phyloP scores from a whole-genome alignment of 2,113 vertebrate species.

The Tragelaphus buxtoni region DNA sequence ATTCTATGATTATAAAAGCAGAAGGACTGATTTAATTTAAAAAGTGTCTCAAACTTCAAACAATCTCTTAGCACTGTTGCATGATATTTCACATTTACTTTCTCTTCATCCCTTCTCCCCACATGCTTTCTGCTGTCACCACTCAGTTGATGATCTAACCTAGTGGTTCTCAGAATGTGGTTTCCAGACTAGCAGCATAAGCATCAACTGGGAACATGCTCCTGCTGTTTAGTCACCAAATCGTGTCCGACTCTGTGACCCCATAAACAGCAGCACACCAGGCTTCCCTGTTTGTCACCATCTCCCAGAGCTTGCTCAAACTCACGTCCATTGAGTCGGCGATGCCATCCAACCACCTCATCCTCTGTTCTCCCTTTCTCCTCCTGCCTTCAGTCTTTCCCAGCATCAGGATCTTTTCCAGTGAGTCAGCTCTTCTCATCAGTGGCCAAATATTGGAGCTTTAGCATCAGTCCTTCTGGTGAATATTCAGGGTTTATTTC shows the following conservation, averaged over 20 bases:
- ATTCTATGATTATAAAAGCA: neutral
- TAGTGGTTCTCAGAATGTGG: neutral
- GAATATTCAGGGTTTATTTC: neutral
- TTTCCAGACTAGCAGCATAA: neutral
- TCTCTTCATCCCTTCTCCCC: neutral
- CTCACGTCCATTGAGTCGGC: neutral
- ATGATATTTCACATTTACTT: neutral
- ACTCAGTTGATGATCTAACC: neutral
- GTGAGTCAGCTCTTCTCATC: neutral
- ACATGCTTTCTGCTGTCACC: neutral
- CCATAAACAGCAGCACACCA: neutral
- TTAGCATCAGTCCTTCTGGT: neutral
- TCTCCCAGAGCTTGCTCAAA: neutral
- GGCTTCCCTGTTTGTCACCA: neutral
- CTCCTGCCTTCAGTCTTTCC: neutral
- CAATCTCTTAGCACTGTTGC: neutral
- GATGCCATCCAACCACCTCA: neutral
- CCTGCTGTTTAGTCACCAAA: neutral
- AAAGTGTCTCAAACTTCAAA: neutral
- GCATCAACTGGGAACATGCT: neutral
- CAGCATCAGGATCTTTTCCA: neutral
- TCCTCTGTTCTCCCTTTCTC: neutral
- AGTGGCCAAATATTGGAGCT: neutral
- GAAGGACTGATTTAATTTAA: conserved; percentile 7
- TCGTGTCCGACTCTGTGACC: neutral